Evolutionary conservation across 2,888 invertebrate species (phyloP).

Genomic region (Deilephila elpenor): DNA sequence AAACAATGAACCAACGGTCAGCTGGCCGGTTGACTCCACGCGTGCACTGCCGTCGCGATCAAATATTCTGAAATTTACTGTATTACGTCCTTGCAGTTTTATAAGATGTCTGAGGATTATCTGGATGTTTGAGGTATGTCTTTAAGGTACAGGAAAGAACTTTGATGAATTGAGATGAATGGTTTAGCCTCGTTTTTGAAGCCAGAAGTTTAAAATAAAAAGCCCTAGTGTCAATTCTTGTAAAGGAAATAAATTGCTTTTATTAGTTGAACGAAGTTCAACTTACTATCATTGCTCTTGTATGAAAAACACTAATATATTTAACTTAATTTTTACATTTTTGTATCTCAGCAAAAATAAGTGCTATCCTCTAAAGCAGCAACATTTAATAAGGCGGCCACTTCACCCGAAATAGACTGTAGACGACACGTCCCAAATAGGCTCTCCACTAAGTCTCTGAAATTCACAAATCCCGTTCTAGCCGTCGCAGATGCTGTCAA

Average conservation of each 20-base stretch:
- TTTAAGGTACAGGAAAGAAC: neutral
- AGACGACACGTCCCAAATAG: neutral
- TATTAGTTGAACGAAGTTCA: no score
- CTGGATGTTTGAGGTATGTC: neutral
- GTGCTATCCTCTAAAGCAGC: neutral
- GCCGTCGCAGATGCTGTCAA: constrained; percentile 29
- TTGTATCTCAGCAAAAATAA: no score
- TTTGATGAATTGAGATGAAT: no score
- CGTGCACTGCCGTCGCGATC: constrained; percentile 1
- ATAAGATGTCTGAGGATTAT: neutral
- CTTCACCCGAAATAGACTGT: neutral
- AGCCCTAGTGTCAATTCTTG: no score
- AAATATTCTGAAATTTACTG: neutral
- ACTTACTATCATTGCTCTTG: no score
- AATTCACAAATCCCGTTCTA: constrained; percentile 9
- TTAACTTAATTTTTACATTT: no score
- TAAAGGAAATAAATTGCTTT: no score
- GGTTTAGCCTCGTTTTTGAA: no score
- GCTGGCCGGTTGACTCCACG: constrained; percentile 28
- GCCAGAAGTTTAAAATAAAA: no score
- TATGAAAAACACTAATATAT: no score
- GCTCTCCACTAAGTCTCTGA: constrained; percentile 7
- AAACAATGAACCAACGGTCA: constrained; percentile 61
- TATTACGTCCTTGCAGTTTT: neutral
- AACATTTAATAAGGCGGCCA: neutral